Conservation (phyloP, 1,140 invertebrate genomes). For the Heliconius hewitsoni region DNA sequence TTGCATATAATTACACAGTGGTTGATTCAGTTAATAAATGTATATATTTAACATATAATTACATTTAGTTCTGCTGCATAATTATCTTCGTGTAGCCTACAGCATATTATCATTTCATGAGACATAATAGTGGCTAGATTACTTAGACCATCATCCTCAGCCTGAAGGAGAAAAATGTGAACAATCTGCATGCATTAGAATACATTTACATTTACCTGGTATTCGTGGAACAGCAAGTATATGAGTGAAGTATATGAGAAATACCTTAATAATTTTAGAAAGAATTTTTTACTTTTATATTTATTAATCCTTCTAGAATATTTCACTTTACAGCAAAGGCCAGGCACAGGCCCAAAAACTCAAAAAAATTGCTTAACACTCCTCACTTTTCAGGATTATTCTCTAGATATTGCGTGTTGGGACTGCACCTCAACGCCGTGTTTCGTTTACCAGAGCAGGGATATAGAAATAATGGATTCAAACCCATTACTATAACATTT, state of each 20-base stretch:
- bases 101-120: constrained; percentile 6
- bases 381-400: too few species aligned
- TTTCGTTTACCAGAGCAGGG: too few species aligned
- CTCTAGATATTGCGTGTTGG: too few species aligned
- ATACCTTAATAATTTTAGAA: neutral
- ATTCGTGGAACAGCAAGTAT: neutral
- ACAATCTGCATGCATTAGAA: constrained; percentile 9
- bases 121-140: neutral
- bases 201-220: constrained; percentile 1
- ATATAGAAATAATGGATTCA: too few species aligned
- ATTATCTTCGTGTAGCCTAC: neutral
- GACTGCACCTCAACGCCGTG: too few species aligned
- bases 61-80: neutral
- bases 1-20: neutral
- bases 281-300: neutral
- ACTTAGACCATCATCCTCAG: neutral
- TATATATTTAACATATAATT: neutral
- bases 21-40: neutral
- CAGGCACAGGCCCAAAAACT: too few species aligned
- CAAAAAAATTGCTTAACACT: too few species aligned
- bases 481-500: too few species aligned
- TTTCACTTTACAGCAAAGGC: too few species aligned
- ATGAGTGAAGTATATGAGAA: too few species aligned
- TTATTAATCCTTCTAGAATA: too few species aligned
- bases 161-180: constrained; percentile 13